These are phyloP conservation scores for Philhelius pedissequus DNA, from an alignment of 2,888 invertebrate genomes.

Conservation along the genomic window DNA sequence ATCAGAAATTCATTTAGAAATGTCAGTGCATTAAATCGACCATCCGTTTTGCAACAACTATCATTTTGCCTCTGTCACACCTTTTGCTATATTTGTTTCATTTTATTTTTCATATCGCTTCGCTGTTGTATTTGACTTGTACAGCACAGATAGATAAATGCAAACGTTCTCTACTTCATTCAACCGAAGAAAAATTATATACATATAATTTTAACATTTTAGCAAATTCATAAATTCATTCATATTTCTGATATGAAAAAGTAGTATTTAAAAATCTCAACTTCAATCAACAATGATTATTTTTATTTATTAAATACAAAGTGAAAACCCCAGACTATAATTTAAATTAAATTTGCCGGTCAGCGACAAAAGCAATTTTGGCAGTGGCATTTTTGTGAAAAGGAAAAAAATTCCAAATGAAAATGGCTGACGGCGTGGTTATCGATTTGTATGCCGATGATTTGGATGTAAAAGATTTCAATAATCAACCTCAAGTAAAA, in stretches of 20 bases:
- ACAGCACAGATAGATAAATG: neutral
- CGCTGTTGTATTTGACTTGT: neutral
- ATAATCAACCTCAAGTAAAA: slow-evolving; percentile 83
- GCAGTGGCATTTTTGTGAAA: slow-evolving; percentile 62
- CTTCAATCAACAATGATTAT: slow-evolving; percentile 41
- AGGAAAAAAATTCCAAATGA: slow-evolving; percentile 72
- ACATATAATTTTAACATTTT: slow-evolving; percentile 9
- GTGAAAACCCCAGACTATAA: slow-evolving; percentile 19
- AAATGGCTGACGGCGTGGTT: slow-evolving; percentile 97
- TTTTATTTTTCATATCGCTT: slow-evolving; percentile 28
- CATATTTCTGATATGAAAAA: slow-evolving; percentile 58
- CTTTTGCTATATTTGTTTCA: no score
- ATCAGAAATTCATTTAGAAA: no score
- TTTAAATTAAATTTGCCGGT: slow-evolving; percentile 53
- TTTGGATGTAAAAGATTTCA: slow-evolving; percentile 92
- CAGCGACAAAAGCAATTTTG: slow-evolving; percentile 28
- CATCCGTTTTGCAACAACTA: no score
- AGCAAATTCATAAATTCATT: slow-evolving; percentile 39
- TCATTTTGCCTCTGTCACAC: no score
- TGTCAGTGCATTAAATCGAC: no score
- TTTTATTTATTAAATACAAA: slow-evolving; percentile 38
- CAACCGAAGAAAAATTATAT: neutral
- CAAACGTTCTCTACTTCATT: neutral
- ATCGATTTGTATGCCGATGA: slow-evolving; percentile 98
- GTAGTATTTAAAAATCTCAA: slow-evolving; percentile 11